Conservation (phyloP, 2,113 vertebrate genomes). For the Phaethornis superciliosus region DNA sequence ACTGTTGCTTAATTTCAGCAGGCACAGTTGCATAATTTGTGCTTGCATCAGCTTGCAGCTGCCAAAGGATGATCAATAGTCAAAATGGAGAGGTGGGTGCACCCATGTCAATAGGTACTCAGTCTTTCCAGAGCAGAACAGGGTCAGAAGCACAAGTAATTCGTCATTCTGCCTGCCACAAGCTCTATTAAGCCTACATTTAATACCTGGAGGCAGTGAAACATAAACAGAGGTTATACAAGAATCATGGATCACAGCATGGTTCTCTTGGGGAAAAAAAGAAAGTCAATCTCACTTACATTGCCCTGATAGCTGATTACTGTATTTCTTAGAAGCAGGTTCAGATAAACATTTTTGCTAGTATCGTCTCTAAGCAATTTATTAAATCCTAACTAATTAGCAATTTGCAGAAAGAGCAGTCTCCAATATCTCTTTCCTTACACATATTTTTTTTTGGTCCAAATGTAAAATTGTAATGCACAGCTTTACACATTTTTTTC, state of each 20-base stretch:
- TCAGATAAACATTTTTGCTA: not conserved
- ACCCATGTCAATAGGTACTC: not conserved
- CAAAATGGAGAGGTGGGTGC: not conserved
- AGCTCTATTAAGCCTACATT: slow-evolving; percentile 12
- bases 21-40: not conserved
- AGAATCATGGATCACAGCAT: not conserved
- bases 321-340: not conserved
- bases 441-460: not conserved
- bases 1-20: not conserved
- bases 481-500: not conserved
- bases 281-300: not conserved
- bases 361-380: not conserved
- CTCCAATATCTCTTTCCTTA: not conserved
- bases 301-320: not conserved
- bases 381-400: not conserved
- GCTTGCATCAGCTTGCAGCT: not conserved
- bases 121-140: slow-evolving; percentile 10
- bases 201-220: slow-evolving; percentile 8
- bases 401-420: not conserved
- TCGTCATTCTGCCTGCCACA: not conserved
- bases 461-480: not conserved
- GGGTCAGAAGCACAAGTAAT: slow-evolving; percentile 1
- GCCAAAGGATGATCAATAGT: slow-evolving; percentile 21
- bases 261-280: not conserved
- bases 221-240: not conserved